These are phyloP conservation scores for Synanthedon tipuliformis DNA, from an alignment of 2,888 invertebrate species.

Conservation along the genomic window DNA sequence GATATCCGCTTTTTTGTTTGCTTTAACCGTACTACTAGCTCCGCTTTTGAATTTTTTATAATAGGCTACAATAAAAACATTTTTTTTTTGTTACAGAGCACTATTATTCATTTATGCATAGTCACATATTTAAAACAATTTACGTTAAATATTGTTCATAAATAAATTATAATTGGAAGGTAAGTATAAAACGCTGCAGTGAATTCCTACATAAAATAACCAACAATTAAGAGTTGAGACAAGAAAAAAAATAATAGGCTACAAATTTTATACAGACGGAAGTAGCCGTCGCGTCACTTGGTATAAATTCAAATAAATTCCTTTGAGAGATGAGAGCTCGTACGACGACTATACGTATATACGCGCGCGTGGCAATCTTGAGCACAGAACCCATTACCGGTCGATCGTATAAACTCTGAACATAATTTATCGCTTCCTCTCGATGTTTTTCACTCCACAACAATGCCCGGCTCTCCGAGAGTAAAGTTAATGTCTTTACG, in stretches of 20 bases:
- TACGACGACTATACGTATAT: slow-evolving; percentile 15
- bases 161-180: neutral
- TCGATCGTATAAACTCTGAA: slow-evolving; percentile 63
- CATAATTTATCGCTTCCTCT: slow-evolving; percentile 67
- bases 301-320: slow-evolving; percentile 10
- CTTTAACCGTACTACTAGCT: slow-evolving; percentile 3
- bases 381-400: slow-evolving; percentile 44
- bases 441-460: slow-evolving; percentile 58
- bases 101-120: neutral
- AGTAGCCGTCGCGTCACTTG: slow-evolving; percentile 3
- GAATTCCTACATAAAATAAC: neutral
- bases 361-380: slow-evolving; percentile 30
- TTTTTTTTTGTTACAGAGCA: neutral
- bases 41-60: neutral
- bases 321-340: slow-evolving; percentile 15
- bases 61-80: neutral
- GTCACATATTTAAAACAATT: neutral
- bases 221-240: neutral
- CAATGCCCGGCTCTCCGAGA: slow-evolving; percentile 45
- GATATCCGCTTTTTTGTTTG: slow-evolving; percentile 36
- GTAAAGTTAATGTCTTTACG: slow-evolving; percentile 57
- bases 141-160: neutral
- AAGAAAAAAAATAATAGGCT: neutral
- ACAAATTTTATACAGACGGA: slow-evolving; percentile 7
- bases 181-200: neutral